phyloP scores from a whole-genome alignment of 2,888 invertebrate genomes.

The Mythimna pallens region DNA sequence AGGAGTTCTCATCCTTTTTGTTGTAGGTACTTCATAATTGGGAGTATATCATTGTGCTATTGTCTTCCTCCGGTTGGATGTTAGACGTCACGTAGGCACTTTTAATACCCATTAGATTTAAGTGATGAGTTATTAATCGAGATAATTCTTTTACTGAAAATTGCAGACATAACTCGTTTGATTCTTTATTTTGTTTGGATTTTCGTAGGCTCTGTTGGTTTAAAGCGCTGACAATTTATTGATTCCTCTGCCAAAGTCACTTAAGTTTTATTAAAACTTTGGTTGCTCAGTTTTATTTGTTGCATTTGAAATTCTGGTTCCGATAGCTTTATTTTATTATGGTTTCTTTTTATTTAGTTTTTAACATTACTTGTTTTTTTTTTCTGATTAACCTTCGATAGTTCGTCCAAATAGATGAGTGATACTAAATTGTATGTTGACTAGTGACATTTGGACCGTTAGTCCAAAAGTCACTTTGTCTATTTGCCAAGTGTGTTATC shows the following conservation, averaged over 20 bases:
- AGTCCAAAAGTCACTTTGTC: constrained; percentile 14
- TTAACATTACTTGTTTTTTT: not conserved
- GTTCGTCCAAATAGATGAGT: not conserved
- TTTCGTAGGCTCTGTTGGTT: not conserved
- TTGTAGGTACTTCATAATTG: constrained; percentile 22
- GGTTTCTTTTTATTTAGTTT: not conserved
- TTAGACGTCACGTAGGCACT: constrained; percentile 50
- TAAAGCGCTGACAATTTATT: not conserved
- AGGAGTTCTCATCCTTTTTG: constrained; percentile 41
- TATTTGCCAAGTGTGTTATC: constrained; percentile 1
- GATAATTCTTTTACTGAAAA: constrained; percentile 18
- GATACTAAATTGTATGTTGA: constrained; percentile 1
- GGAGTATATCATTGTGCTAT: constrained; percentile 41
- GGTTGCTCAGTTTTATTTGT: constrained; percentile 2
- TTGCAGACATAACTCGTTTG: not conserved
- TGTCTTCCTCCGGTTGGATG: constrained; percentile 39
- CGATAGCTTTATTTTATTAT: constrained; percentile 11
- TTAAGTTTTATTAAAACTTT: constrained; percentile 2
- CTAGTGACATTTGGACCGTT: not conserved
- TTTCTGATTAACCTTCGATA: constrained; percentile 3
- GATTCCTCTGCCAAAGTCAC: not conserved
- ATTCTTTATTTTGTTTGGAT: not conserved
- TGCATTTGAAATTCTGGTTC: constrained; percentile 13
- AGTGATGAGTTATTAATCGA: constrained; percentile 44
- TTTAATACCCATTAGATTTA: constrained; percentile 38